These are phyloP conservation scores for Paramormyrops kingsleyae DNA, from an alignment of 2,113 vertebrate species.

Conservation along the genomic window DNA sequence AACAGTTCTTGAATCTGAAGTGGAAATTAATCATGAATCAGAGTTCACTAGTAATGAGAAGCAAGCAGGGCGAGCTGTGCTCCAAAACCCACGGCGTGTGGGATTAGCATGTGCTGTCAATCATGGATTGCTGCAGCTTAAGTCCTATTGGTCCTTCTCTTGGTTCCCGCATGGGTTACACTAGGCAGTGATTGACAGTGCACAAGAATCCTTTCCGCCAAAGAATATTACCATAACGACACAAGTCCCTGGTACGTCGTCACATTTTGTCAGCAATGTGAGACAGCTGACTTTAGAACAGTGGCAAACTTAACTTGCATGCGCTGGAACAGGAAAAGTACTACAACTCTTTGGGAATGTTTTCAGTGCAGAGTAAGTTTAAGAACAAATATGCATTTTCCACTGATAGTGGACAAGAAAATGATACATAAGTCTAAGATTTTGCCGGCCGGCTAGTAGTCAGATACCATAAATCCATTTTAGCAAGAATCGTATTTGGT, in stretches of 20 bases:
- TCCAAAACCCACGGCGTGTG: background rate
- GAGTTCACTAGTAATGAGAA: background rate
- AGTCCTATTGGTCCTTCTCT: background rate
- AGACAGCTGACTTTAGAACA: background rate
- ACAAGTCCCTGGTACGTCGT: background rate
- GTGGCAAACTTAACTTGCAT: background rate
- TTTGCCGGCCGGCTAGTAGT: background rate
- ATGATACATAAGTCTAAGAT: background rate
- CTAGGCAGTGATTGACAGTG: background rate
- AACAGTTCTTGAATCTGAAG: background rate
- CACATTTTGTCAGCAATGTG: background rate
- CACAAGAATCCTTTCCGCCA: background rate
- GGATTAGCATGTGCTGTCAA: conserved; percentile 3
- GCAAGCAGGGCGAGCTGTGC: background rate
- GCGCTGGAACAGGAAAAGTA: background rate
- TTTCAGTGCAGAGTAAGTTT: no score
- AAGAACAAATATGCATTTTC: background rate
- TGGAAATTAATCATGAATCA: background rate
- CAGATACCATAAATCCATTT: background rate
- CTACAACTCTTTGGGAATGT: background rate
- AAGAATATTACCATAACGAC: background rate
- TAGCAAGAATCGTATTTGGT: background rate
- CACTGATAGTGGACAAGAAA: background rate
- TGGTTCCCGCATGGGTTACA: background rate
- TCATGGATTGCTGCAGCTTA: background rate